These are phyloP conservation scores for Cotesia vestalis DNA, from an alignment of 1,140 invertebrate genomes.

Conservation along the genomic window DNA sequence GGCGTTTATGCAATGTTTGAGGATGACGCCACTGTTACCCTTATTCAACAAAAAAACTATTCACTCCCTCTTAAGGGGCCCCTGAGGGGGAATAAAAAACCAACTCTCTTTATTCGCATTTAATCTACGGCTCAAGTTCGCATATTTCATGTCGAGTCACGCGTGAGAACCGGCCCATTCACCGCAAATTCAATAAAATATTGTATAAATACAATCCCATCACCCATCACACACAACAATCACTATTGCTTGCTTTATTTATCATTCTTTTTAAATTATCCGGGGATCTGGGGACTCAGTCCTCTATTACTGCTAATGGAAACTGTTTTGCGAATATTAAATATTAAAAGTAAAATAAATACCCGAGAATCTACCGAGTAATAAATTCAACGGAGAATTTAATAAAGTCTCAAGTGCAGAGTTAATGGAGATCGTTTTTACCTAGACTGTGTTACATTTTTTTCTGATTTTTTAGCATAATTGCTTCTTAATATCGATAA, in stretches of 20 bases:
- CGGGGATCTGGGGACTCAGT: too few species aligned
- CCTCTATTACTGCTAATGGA: not conserved
- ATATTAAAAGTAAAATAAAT: constrained; percentile 1
- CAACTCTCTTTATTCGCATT: constrained; percentile 23
- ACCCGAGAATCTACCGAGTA: constrained; percentile 16
- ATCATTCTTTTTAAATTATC: too few species aligned
- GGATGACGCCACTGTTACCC: constrained; percentile 48
- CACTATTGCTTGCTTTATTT: not conserved
- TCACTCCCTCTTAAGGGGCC: constrained; percentile 39
- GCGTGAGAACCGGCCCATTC: not conserved
- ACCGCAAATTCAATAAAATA: too few species aligned
- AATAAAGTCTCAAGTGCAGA: constrained; percentile 39
- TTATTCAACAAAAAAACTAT: constrained; percentile 46
- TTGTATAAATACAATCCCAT: too few species aligned
- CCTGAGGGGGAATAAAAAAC: constrained; percentile 46
- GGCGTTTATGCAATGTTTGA: constrained; percentile 47
- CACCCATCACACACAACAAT: too few species aligned
- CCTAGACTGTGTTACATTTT: not conserved
- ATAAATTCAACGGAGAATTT: constrained; percentile 45
- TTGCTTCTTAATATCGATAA: not conserved
- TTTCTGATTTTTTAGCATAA: not conserved
- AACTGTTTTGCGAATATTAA: not conserved
- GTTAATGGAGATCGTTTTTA: not conserved
- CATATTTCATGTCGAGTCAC: constrained; percentile 25
- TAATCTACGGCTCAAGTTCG: constrained; percentile 28